phyloP scores from a whole-genome alignment of 2,797 vertebrate genomes.

The Microctenopoma lineatum region DNA sequence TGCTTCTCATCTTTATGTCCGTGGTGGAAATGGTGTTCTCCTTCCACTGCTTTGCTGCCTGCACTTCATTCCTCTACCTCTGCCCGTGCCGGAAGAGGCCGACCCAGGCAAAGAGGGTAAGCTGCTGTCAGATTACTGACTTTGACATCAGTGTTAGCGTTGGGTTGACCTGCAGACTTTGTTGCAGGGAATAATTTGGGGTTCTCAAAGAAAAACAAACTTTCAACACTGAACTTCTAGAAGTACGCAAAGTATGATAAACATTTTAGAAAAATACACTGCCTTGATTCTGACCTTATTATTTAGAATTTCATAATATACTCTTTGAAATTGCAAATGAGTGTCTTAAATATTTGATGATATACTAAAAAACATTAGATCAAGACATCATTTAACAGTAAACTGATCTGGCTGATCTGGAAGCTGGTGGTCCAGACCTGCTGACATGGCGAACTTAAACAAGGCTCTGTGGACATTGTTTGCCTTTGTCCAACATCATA shows the following conservation, averaged over 20 bases:
- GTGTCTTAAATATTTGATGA: too few relatives aligned
- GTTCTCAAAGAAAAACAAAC: neutral
- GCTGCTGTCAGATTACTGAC: too few relatives aligned
- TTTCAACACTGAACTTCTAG: neutral
- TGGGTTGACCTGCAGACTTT: too few relatives aligned
- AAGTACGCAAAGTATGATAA: neutral
- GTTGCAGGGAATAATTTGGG: too few relatives aligned
- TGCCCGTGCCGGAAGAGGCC: constrained; percentile 80
- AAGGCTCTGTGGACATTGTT: neutral
- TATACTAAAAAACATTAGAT: neutral
- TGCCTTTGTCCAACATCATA: neutral
- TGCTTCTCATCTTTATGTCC: constrained; percentile 84
- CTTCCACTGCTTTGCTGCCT: constrained; percentile 82
- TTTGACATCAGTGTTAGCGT: too few relatives aligned
- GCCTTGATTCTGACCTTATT: too few relatives aligned
- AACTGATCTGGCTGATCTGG: constrained; percentile 1
- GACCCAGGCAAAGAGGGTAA: constrained; percentile 59
- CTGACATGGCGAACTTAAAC: constrained; percentile 3
- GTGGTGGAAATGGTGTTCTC: constrained; percentile 83
- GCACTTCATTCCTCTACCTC: constrained; percentile 80
- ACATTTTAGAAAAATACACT: neutral
- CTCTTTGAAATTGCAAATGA: too few relatives aligned
- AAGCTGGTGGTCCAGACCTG: constrained; percentile 11
- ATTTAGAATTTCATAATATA: too few relatives aligned
- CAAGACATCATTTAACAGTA: neutral